Evolutionary conservation across 2,888 invertebrate species (phyloP).

Genomic region (Galerucella calmariensis): DNA sequence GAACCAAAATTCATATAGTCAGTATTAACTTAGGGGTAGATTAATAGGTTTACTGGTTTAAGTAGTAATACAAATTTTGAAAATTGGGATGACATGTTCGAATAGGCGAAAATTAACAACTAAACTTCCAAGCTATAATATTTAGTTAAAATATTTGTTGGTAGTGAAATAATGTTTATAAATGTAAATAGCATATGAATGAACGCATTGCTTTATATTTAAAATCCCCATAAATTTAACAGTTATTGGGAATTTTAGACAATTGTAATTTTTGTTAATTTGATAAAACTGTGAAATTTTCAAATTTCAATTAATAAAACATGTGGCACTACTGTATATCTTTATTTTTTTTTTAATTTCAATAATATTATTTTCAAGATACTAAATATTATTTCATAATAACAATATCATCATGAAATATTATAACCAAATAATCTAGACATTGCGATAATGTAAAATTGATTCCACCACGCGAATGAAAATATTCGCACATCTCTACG

Average conservation of each 20-base stretch:
- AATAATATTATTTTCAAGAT: too few species aligned
- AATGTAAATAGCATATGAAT: constrained; percentile 45
- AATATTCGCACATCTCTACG: too few species aligned
- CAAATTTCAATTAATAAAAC: constrained; percentile 45
- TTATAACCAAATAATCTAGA: too few species aligned
- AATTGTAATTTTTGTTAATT: constrained; percentile 40
- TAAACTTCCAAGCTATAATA: constrained; percentile 25
- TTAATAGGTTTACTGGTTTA: too few species aligned
- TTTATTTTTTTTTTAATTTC: background rate
- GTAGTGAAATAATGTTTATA: constrained; percentile 41
- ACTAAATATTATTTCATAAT: too few species aligned
- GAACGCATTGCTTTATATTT: constrained; percentile 40
- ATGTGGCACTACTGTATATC: constrained; percentile 34
- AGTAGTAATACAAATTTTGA: too few species aligned
- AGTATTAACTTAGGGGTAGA: background rate
- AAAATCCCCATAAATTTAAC: constrained; percentile 26
- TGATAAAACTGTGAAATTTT: constrained; percentile 43
- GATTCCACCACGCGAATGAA: too few species aligned
- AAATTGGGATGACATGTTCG: constrained; percentile 5
- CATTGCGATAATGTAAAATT: too few species aligned
- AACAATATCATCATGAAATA: too few species aligned
- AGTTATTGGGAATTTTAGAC: constrained; percentile 36
- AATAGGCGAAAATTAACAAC: constrained; percentile 18
- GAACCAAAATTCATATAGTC: background rate
- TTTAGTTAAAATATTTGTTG: constrained; percentile 25